phyloP scores from a whole-genome alignment of 2,797 vertebrate species.

The Peromyscus attwateri region DNA sequence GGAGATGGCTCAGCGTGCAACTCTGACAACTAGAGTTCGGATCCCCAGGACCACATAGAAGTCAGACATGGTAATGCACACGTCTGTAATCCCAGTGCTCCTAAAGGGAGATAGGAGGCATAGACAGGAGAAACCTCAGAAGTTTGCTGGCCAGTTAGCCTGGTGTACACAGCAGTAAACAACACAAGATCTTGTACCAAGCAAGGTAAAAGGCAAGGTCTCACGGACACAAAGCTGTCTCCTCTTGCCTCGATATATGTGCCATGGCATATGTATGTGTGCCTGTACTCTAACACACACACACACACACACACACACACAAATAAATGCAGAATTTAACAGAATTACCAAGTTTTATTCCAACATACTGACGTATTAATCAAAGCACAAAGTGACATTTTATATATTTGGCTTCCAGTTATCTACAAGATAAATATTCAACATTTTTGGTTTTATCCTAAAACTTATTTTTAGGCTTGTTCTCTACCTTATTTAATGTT shows the following conservation, averaged over 20 bases:
- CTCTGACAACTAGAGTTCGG: neutral
- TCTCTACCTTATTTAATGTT: slow-evolving; percentile 27
- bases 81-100: neutral
- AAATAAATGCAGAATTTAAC: neutral
- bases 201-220: neutral
- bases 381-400: slow-evolving; percentile 13
- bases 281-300: neutral
- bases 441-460: slow-evolving; percentile 29
- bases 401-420: neutral
- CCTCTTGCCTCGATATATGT: neutral
- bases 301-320: neutral
- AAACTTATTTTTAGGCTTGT: slow-evolving; percentile 23
- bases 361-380: slow-evolving; percentile 39
- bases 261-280: neutral
- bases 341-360: neutral
- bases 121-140: neutral
- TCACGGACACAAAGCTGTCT: neutral
- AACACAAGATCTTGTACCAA: neutral
- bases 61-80: neutral
- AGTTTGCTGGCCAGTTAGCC: neutral
- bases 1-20: neutral
- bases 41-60: neutral
- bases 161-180: neutral
- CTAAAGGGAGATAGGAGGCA: neutral
- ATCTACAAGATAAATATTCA: slow-evolving; percentile 36